Evolutionary conservation across 92 coral and sea anemone species (phyloP), one percentile per base, ranked within the genome.

Genomic region (Palythoa grandiflora): DNA sequence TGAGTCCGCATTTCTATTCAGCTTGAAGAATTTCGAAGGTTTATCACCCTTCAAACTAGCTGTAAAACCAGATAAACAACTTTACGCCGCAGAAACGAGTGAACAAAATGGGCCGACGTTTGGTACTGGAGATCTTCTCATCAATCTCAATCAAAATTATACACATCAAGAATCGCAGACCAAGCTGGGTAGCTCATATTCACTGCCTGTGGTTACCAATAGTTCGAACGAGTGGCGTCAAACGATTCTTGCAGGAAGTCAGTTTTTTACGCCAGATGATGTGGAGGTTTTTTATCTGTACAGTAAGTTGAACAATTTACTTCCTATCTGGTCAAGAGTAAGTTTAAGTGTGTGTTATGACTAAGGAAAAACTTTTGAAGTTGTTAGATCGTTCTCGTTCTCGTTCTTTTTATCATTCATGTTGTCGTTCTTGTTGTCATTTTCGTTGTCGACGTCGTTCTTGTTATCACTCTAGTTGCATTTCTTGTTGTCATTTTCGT

Each of bases 251-350:
- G 61, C 86, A 13, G 86, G 75, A 7, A 66, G 75, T 19, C 35
- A 81, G 3, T 68, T 51, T 68, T 81, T 81, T 71, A 68, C 47
- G 53, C 86, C 75, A 19, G 75, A 50, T 19, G 76, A 81, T 48
- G 37, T 81, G 20, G 86, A 81, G 35, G 86, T 81, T 4, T 81
- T 81, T 68, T 81, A 81, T 68, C 47, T 81, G 37, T 66, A 81
- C 60, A 9, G 86, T 81, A 81, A 81, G 86, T 48, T 5, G 73
- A 0, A 60, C 19, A 79, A 12, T 39, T 4, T 2, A 44, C 1
- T 5, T 44, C 50, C 50, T 7, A 17, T 14, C 9, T 7, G 36
- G 71, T 65, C 1, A 71, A 35, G 44, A 38, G 1, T 37, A 6
- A 71, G 75, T 71, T 13, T 55, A 55, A 15, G 61, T 11, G 17